Percentiles rank a stretch among this genome's conserved stretches.
Evolutionary conservation across 2,797 vertebrate genomes (phyloP).

Genomic region (Eptatretus atami): DNA sequence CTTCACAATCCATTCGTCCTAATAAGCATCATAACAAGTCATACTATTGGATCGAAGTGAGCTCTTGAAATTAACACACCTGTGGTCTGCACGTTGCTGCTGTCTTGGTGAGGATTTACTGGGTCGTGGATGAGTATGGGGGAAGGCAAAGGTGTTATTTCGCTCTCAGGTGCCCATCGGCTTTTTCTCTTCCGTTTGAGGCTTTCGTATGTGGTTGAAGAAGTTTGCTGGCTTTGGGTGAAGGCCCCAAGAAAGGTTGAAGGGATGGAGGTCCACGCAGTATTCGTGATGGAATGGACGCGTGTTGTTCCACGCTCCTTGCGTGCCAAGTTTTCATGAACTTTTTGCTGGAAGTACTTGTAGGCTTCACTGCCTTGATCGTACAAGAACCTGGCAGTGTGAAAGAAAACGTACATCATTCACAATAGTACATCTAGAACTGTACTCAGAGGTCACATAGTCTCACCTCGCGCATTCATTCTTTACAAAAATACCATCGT

Average conservation of each 20-base stretch:
- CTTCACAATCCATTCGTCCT: too few relatives aligned
- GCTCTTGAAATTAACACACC: too few relatives aligned
- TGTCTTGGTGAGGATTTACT: conserved; percentile 20
- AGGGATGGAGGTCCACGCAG: too few relatives aligned
- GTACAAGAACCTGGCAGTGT: conserved; percentile 36
- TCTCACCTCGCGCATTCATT: too few relatives aligned
- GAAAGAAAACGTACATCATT: background rate
- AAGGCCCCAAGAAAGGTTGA: too few relatives aligned
- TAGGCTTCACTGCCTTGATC: conserved; percentile 40
- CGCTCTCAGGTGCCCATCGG: conserved; percentile 70
- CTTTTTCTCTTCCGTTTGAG: conserved; percentile 67
- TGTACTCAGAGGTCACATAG: too few relatives aligned
- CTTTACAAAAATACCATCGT: too few relatives aligned
- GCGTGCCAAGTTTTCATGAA: conserved; percentile 33
- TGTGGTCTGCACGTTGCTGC: background rate
- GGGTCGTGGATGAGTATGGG: conserved; percentile 14
- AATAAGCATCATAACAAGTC: too few relatives aligned
- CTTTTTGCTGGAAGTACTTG: conserved; percentile 42
- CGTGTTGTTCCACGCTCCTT: conserved; percentile 7
- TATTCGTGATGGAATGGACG: too few relatives aligned
- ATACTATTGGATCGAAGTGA: too few relatives aligned
- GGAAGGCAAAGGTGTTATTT: conserved; percentile 46
- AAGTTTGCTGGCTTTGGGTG: too few relatives aligned
- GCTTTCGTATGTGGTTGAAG: background rate
- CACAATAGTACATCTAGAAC: too few relatives aligned